These are phyloP conservation scores for Lithophane ornitopus DNA, from an alignment of 2,888 invertebrate species.

Conservation along the genomic window DNA sequence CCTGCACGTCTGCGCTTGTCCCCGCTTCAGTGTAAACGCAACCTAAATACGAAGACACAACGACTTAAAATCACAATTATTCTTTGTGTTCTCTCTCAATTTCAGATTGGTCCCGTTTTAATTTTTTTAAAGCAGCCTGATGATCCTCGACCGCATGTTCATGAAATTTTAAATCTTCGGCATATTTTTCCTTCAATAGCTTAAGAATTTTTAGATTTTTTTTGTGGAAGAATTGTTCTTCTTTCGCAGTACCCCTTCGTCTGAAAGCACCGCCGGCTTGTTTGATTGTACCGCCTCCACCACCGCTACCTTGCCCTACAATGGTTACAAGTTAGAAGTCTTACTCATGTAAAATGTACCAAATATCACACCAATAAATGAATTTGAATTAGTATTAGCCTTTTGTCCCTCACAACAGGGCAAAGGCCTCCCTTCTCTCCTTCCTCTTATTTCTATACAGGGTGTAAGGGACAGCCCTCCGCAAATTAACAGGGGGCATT, in stretches of 20 bases:
- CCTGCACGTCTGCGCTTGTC: background rate
- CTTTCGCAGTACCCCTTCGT: conserved; percentile 8
- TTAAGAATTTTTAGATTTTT: background rate
- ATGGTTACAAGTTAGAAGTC: background rate
- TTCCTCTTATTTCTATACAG: background rate
- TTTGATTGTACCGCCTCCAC: conserved; percentile 22
- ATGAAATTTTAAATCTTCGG: background rate
- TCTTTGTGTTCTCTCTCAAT: background rate
- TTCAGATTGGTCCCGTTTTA: background rate
- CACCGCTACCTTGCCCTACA: background rate
- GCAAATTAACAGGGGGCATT: too few relatives aligned
- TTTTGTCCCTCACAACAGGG: background rate
- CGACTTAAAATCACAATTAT: background rate
- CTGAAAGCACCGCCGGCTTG: conserved; percentile 33
- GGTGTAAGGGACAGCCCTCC: too few relatives aligned
- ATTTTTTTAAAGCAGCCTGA: background rate
- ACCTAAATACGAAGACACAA: background rate
- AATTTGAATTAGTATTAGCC: background rate
- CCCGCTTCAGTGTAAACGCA: background rate
- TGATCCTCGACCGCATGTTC: conserved; percentile 1
- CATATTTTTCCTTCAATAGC: background rate
- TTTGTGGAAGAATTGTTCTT: conserved; percentile 31
- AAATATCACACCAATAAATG: too few relatives aligned
- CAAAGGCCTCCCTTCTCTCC: too few relatives aligned
- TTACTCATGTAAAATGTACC: too few relatives aligned